These are phyloP conservation scores for Phalloptychus januarius DNA, from an alignment of 2,797 vertebrate species.

Conservation along the genomic window DNA sequence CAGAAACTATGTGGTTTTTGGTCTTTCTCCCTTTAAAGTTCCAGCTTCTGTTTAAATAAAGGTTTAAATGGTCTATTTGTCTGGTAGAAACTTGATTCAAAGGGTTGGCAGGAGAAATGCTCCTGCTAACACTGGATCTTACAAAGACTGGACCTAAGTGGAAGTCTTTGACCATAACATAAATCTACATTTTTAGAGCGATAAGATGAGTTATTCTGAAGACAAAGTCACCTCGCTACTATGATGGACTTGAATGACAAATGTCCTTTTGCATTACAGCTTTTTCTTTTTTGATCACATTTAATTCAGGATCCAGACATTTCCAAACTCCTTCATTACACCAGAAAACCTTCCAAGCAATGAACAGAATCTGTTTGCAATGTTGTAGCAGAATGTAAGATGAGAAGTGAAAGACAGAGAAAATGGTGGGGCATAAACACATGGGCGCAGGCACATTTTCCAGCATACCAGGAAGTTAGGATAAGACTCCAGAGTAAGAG, in stretches of 20 bases:
- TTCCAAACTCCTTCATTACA: background rate
- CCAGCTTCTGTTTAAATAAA: background rate
- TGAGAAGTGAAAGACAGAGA: background rate
- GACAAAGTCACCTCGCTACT: background rate
- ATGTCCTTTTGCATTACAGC: background rate
- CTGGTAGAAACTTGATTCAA: background rate
- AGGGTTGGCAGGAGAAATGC: background rate
- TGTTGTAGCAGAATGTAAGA: background rate
- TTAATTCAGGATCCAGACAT: background rate
- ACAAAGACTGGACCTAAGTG: background rate
- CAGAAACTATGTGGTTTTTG: background rate
- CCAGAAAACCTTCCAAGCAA: background rate
- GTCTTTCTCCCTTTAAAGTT: background rate
- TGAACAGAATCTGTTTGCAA: background rate
- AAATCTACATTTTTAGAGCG: background rate
- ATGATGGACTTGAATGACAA: background rate
- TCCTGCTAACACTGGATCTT: background rate
- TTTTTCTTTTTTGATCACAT: background rate
- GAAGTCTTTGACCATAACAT: background rate
- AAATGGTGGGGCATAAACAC: background rate
- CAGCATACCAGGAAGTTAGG: slow-evolving; percentile 19
- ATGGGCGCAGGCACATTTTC: slow-evolving; percentile 37
- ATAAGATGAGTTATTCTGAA: background rate
- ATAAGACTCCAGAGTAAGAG: slow-evolving; percentile 70
- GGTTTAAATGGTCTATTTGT: background rate